Base-by-base conservation (phyloP, 2,797 vertebrate species). In the Varecia variegata region DNA sequence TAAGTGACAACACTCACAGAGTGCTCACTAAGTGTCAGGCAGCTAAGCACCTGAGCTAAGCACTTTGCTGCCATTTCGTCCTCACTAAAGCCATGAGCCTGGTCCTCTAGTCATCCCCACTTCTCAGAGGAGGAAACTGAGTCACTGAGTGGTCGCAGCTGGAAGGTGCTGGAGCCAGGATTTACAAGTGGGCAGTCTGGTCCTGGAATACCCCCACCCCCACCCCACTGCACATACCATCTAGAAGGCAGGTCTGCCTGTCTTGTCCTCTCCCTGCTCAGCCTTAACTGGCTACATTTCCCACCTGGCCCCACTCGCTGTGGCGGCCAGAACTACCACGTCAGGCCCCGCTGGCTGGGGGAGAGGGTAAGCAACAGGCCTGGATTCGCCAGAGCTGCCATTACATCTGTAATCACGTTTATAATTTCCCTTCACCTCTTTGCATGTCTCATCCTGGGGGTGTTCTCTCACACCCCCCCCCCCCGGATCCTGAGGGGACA, bases 371-470 rank as follows among this genome's bases (percentile, higher is more conserved):
- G 18, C 11, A 32, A 80, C 11, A 18, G 5, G 32, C 35, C 54
- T 35, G 54, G 73, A 7, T 73, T 27, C 2, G 6, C 35, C 21
- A 91, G 79, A 90, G 95, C 77, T 15, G 47, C 97, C 96, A 95
- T 97, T 93, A 92, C 47, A 0, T 87, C 96, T 25, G 18, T 15
- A 96, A 96, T 96, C 97, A 84, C 1, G 0, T 97, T 97, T 91
- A 58, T 97, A 97, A 96, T 94, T 62, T 83, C 70, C 86, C 81
- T 96, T 97, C 65, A 21, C 56, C 77, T 80, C 85, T 73, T 79
- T 71, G 70, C 86, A n/a, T 3, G 5, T 70, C 68, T 76, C 92
- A 47, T 82, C 32, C 43, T 32, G 0, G 0, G 58, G 43, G 30
- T 68, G 17, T 13, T 89, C n/a, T 60, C 58, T 32, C n/a, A 43